Conservation (phyloP, 2,888 invertebrate species). For the Melikaiella ostensackeni region DNA sequence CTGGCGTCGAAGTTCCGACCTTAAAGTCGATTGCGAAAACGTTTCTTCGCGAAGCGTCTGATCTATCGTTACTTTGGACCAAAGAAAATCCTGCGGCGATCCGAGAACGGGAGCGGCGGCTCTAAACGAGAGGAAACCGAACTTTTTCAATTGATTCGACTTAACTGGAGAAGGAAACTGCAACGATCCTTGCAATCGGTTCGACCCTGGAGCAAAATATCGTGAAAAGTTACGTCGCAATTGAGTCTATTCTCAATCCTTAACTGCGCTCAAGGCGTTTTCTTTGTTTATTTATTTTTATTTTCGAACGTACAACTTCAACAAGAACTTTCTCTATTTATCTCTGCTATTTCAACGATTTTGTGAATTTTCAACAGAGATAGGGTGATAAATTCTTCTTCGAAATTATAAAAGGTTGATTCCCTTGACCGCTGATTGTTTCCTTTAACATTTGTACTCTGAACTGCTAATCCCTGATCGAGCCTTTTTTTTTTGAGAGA, state of each 20-base stretch:
- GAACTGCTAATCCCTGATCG: too few species aligned
- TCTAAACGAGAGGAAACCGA: constrained; percentile 63
- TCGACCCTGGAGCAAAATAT: constrained; percentile 53
- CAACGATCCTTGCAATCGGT: constrained; percentile 47
- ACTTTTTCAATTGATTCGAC: constrained; percentile 72
- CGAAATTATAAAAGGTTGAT: too few species aligned
- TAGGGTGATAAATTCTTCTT: too few species aligned
- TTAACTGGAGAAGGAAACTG: constrained; percentile 63
- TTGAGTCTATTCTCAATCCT: constrained; percentile 16
- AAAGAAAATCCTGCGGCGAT: constrained; percentile 56
- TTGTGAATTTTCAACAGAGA: too few species aligned
- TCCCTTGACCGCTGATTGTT: too few species aligned
- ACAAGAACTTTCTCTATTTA: too few species aligned
- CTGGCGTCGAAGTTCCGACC: constrained; percentile 56
- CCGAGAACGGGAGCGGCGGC: constrained; percentile 50
- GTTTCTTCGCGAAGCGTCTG: constrained; percentile 58
- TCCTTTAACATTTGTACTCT: too few species aligned
- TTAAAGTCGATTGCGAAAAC: constrained; percentile 46
- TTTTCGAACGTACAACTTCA: too few species aligned
- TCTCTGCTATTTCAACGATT: too few species aligned
- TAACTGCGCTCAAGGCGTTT: constrained; percentile 6
- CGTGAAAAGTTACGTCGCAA: constrained; percentile 50
- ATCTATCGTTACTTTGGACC: constrained; percentile 61
- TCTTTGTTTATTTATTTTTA: not conserved
- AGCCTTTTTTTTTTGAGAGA: too few species aligned